phyloP scores from a whole-genome alignment of 1,140 invertebrate genomes.

The Drosophila saltans region DNA sequence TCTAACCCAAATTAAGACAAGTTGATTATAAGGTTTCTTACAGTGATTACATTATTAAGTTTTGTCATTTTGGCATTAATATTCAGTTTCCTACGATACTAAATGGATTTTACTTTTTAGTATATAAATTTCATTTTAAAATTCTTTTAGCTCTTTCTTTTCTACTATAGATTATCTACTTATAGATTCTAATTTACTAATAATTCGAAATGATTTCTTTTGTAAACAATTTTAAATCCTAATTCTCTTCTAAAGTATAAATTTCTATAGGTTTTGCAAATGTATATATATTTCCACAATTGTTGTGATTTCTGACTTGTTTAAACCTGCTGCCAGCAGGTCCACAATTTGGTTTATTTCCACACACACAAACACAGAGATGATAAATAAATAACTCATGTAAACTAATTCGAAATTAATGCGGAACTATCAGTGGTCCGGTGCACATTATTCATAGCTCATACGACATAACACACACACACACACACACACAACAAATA shows the following conservation, averaged over 20 bases:
- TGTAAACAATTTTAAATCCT: too few relatives aligned
- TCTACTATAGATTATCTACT: too few relatives aligned
- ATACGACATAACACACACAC: not conserved
- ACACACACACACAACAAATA: not conserved
- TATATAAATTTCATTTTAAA: too few relatives aligned
- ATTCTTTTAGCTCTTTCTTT: too few relatives aligned
- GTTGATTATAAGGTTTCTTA: too few relatives aligned
- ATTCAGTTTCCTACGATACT: too few relatives aligned
- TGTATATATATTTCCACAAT: not conserved
- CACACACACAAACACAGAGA: not conserved
- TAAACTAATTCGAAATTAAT: slow-evolving; percentile 40
- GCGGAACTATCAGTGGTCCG: slow-evolving; percentile 35
- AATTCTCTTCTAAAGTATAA: not conserved
- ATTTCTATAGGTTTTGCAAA: not conserved
- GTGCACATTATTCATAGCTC: slow-evolving; percentile 48
- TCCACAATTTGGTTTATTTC: slow-evolving; percentile 6
- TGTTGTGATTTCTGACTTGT: slow-evolving; percentile 10
- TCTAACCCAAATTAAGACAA: too few relatives aligned
- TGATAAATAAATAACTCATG: slow-evolving; percentile 31
- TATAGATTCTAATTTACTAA: too few relatives aligned
- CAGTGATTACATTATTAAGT: too few relatives aligned
- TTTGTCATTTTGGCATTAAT: too few relatives aligned
- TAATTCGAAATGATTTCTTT: too few relatives aligned
- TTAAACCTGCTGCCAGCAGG: slow-evolving; percentile 1
- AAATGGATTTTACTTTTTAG: too few relatives aligned